A percentile compares a stretch with the other conserved stretches of the same genome.
Evolutionary conservation across 1,140 invertebrate genomes (phyloP).

Genomic region (Anastatus disparis): DNA sequence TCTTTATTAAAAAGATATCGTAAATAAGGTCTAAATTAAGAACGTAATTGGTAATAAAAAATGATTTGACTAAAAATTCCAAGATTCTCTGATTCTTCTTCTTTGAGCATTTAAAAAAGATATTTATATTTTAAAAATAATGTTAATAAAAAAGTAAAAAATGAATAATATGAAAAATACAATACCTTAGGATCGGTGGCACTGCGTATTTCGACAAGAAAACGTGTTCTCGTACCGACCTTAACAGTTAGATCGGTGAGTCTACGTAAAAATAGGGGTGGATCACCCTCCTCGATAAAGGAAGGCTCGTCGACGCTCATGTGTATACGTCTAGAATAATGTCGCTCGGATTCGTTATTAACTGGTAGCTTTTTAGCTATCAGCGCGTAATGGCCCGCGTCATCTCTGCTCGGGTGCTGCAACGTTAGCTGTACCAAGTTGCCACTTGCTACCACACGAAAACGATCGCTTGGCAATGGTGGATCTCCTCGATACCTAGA

Average conservation of each 20-base stretch:
- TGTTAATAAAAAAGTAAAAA: background rate
- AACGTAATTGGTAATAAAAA: no score
- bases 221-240: constrained; percentile 84
- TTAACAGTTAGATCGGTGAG: constrained; percentile 85
- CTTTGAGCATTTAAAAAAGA: no score
- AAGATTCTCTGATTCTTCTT: no score
- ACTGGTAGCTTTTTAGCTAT: constrained; percentile 68
- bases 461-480: constrained; percentile 60
- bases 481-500: constrained; percentile 58
- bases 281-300: constrained; percentile 68
- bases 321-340: constrained; percentile 54
- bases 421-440: constrained; percentile 69
- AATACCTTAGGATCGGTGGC: constrained; percentile 81
- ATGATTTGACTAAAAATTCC: no score
- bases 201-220: constrained; percentile 84
- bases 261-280: constrained; percentile 80
- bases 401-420: constrained; percentile 67
- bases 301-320: constrained; percentile 56
- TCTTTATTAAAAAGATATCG: no score
- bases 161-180: background rate
- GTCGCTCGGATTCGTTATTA: constrained; percentile 52
- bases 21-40: no score
- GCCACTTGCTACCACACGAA: constrained; percentile 58
- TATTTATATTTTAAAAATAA: no score
- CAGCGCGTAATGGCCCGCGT: constrained; percentile 70